Evolutionary conservation across 1,140 invertebrate species (phyloP).

Genomic region (Megalopta genalis): DNA sequence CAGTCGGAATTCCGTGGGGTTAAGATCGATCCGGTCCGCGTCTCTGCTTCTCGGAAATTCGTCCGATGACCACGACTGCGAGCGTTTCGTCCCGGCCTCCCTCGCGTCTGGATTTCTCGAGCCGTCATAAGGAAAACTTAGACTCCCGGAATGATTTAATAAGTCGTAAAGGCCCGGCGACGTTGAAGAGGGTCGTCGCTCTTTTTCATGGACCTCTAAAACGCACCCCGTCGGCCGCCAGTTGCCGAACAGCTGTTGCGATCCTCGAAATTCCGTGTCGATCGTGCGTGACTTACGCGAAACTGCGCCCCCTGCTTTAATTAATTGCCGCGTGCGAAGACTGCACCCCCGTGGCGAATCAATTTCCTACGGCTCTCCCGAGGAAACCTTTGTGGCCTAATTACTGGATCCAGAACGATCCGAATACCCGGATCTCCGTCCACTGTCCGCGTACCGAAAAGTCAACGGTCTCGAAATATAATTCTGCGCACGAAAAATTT

Average conservation of each 20-base stretch:
- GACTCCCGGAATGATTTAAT: constrained; percentile 73
- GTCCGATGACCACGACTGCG: no score
- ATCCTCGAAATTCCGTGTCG: constrained; percentile 46
- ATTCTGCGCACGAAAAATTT: no score
- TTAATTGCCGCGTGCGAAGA: constrained; percentile 25
- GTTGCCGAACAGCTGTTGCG: constrained; percentile 60
- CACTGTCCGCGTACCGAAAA: no score
- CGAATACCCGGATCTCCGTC: background rate
- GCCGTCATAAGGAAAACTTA: background rate
- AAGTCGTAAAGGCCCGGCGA: constrained; percentile 71
- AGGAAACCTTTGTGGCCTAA: background rate
- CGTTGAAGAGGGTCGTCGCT: constrained; percentile 73
- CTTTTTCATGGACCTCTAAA: constrained; percentile 60
- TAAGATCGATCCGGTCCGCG: no score
- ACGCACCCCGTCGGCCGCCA: constrained; percentile 26
- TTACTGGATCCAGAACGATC: background rate
- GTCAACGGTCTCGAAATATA: no score
- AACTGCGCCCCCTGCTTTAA: background rate
- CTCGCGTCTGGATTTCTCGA: no score
- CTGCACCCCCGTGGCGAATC: background rate
- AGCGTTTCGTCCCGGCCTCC: no score
- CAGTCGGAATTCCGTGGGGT: no score
- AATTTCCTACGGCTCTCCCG: background rate
- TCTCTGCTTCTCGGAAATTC: no score
- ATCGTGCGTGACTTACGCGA: constrained; percentile 51